Evolutionary conservation across 2,797 vertebrate genomes (phyloP), one percentile per base, ranked within the genome.

Genomic region (Poecilia wingei): DNA sequence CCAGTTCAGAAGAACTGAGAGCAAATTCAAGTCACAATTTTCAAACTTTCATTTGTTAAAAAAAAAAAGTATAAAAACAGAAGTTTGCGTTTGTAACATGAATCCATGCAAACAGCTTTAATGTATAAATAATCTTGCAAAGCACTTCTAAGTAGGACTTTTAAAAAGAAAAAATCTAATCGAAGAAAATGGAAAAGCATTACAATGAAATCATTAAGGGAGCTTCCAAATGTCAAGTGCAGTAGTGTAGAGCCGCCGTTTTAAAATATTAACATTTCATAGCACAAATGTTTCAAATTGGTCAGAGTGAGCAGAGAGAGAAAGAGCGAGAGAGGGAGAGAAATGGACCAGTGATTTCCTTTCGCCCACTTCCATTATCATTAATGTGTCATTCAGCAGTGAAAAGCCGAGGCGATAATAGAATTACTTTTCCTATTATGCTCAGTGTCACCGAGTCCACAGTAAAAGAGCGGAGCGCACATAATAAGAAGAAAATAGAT

Each of bases 201-300:
- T 85, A 86, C 86, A 80, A 91, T 92, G 86, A 94, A 93, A 91
- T 84, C 90, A 80, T 93, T 46, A 92, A 92, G 87, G 90, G 85
- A 83, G 82, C 25, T 70, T 89, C 89, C 89, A 92, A 86, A 86
- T 90, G 87, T n/a, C n/a, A 28, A 28, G 68, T 92, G 86, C 78
- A 88, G 80, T 71, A 55, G 8, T 39, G 45, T 2, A 85, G 82
- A 88, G 85, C 85, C 74, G 64, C 55, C 74, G 79, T 86, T 88
- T 25, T 91, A 31, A 91, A 92, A 93, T 91, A 93, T 93, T 92
- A 88, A 93, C 86, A 91, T 89, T 90, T 84, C 66, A 91, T 88
- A 87, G 84, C 78, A 84, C 28, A 84, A 78, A 86, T 28, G 20
- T 85, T 46, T 68, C 46, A 66, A 82, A 82, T 79, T 86, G 78